Base-by-base conservation (phyloP, 2,113 vertebrate genomes). In the Chaetura pelagica region DNA sequence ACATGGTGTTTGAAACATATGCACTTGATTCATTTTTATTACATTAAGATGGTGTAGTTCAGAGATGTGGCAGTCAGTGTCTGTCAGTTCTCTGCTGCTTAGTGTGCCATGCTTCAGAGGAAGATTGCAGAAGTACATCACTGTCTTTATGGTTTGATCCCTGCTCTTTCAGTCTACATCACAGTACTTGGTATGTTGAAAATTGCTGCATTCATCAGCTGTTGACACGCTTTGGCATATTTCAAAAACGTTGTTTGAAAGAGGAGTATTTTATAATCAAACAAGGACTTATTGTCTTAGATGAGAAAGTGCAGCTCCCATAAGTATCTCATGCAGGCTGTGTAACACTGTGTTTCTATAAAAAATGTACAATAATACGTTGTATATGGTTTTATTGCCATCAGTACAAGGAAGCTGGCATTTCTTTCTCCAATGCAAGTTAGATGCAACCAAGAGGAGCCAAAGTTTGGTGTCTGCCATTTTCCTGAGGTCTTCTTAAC, bases 381-480 rank as follows among this genome's bases (percentile, higher is more conserved):
- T 86, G 84, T 73, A 6, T 49, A 6, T 77, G 63, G 5, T 75
- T n/a, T 15, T 54, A 16, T 10, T 80, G 52, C 63, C 89, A 59
- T n/a, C 40, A 42, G 29, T 38, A 15, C 8, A 58, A 54, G 59
- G 58, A 34, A 68, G n/a, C 35, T 93, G 84, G 48, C 48, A n/a
- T 94, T 89, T 93, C 81, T 81, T 91, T 91, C 81, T 91, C 84
- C 73, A 71, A 14, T 87, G 49, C 34, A 46, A 74, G 10, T 38
- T 30, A 64, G 18, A 48, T 40, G 55, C 46, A 81, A 46, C 35
- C 24, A 35, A 80, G 15, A 69, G 10, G 26, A 92, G 13, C 7
- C 4, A 5, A 34, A 34, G 15, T 69, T 64, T 68, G 15, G 23
- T 48, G n/a, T 68, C 44, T 64, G 17, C n/a, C 3, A 6, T 76